A percentile compares a stretch with the other conserved stretches of the same genome.
Evolutionary conservation across 2,113 vertebrate species (phyloP).

Genomic region (Poecilia latipinna): DNA sequence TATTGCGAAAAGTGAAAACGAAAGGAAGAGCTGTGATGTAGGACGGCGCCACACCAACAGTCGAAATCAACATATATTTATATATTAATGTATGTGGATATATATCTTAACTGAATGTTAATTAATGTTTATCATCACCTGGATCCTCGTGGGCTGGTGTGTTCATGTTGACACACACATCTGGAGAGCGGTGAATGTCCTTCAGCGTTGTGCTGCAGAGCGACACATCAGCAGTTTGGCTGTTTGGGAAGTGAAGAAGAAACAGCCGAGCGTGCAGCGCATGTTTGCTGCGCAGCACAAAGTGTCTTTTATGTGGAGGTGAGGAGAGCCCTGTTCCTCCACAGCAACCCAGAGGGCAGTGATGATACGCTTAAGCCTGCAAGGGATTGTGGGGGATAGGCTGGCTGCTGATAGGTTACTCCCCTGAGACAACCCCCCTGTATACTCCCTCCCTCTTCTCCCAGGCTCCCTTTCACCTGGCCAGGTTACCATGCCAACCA

Average conservation of each 20-base stretch:
- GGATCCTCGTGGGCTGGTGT: too few relatives aligned
- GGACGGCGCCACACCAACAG: constrained; percentile 11
- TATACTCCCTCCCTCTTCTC: constrained; percentile 35
- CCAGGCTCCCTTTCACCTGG: constrained; percentile 82
- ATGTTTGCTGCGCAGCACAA: constrained; percentile 40
- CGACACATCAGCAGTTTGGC: background rate
- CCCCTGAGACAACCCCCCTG: constrained; percentile 60
- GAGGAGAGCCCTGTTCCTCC: constrained; percentile 72
- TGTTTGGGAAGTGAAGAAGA: constrained; percentile 1
- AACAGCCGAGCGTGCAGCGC: constrained; percentile 8
- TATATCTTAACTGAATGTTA: background rate
- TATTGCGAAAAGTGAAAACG: constrained; percentile 21
- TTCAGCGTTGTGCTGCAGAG: background rate
- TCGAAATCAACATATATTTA: background rate
- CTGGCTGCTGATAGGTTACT: constrained; percentile 76
- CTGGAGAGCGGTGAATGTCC: background rate
- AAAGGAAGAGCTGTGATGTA: constrained; percentile 10
- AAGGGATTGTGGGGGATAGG: constrained; percentile 73
- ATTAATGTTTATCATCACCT: too few relatives aligned
- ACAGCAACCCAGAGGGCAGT: constrained; percentile 78
- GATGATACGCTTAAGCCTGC: constrained; percentile 73
- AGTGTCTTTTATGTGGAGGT: constrained; percentile 59
- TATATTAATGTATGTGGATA: too few relatives aligned
- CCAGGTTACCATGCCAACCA: constrained; percentile 85
- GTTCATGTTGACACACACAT: background rate